Conservation (phyloP, 2,113 vertebrate species). For the Shinisaurus crocodilurus region DNA sequence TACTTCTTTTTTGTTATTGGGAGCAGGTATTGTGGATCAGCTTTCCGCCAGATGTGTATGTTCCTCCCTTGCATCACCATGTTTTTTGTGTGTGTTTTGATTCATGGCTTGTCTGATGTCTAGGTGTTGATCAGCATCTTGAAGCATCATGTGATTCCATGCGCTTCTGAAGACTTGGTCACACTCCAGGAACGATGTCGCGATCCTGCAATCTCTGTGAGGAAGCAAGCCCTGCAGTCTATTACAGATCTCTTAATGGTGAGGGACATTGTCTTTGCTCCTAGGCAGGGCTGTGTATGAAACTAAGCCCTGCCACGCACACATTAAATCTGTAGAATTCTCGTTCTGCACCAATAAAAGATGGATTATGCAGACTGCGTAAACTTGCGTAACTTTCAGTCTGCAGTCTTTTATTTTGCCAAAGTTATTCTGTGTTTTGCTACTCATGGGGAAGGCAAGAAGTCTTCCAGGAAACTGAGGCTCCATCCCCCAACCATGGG, state of each 20-base stretch:
- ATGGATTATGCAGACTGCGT: not conserved
- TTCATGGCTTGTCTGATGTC: not conserved
- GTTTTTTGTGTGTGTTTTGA: not conserved
- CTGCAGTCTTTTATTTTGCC: not conserved
- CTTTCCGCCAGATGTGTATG: rapidly evolving
- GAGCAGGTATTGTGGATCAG: not conserved
- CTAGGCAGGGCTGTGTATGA: not conserved
- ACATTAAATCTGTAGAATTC: not conserved
- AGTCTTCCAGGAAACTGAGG: not conserved
- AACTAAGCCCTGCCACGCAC: not conserved
- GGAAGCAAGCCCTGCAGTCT: slow-evolving; percentile 90
- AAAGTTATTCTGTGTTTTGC: not conserved
- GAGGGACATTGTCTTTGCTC: slow-evolving; percentile 51
- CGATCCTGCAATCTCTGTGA: slow-evolving; percentile 89
- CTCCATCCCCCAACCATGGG: no score
- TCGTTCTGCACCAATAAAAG: not conserved
- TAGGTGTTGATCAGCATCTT: slow-evolving; percentile 88
- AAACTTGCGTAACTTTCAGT: not conserved
- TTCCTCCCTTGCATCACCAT: rapidly evolving
- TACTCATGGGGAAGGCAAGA: not conserved
- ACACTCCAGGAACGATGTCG: slow-evolving; percentile 87
- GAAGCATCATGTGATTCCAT: slow-evolving; percentile 78
- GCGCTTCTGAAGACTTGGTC: slow-evolving; percentile 78
- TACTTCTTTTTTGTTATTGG: no score
- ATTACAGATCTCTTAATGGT: slow-evolving; percentile 90